A percentile compares a stretch with the other conserved stretches of the same genome.
Conservation (phyloP, 2,888 invertebrate genomes). For the Drosophila phalerata region DNA sequence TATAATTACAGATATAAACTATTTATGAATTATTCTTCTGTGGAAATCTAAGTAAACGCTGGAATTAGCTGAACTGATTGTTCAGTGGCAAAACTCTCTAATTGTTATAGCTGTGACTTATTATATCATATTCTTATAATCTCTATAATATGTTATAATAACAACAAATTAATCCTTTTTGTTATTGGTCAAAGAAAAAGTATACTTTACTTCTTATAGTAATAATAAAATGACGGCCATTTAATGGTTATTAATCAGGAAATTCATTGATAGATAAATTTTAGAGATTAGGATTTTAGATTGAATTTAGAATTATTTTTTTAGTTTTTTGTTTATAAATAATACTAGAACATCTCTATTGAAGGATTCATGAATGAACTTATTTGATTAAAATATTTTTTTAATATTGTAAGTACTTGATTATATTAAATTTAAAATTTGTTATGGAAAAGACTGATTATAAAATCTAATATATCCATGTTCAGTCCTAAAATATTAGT, state of each 20-base stretch:
- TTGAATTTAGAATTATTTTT: too few species aligned
- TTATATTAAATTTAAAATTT: too few species aligned
- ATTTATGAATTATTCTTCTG: not conserved
- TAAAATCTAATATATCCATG: too few species aligned
- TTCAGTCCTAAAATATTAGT: too few species aligned
- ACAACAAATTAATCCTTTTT: not conserved
- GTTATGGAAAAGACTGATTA: too few species aligned
- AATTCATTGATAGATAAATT: not conserved
- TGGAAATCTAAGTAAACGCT: not conserved
- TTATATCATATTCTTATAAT: not conserved
- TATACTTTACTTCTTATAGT: not conserved
- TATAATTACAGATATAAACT: not conserved
- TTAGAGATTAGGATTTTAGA: not conserved
- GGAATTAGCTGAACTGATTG: not conserved
- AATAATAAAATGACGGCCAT: not conserved
- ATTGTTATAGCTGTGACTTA: not conserved
- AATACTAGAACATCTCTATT: too few species aligned
- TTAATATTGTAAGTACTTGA: too few species aligned
- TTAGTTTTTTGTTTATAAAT: too few species aligned
- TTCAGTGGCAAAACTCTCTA: not conserved
- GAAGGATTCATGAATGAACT: too few species aligned
- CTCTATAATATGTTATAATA: not conserved
- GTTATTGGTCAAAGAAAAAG: not conserved
- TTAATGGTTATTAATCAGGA: not conserved
- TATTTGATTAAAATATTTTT: too few species aligned